phyloP scores from a whole-genome alignment of 2,888 invertebrate species.

The Resseliella maxima region DNA sequence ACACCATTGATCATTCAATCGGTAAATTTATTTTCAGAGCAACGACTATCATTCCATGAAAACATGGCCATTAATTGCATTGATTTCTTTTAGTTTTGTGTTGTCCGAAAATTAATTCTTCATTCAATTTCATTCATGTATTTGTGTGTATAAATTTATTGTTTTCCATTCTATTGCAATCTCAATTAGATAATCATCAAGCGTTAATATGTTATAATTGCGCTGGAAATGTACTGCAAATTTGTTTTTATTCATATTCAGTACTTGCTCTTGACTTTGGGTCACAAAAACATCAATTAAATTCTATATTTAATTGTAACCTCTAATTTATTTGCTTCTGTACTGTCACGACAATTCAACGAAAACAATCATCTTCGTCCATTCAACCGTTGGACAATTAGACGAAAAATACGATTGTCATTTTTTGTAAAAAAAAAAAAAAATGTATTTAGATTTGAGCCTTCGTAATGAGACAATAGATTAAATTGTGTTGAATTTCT shows the following conservation, averaged over 20 bases:
- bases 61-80: not conserved
- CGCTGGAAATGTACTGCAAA: not conserved
- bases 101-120: no score
- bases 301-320: slow-evolving; percentile 11
- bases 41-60: not conserved
- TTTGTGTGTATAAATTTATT: no score
- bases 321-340: slow-evolving; percentile 16
- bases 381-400: not conserved
- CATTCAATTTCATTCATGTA: not conserved
- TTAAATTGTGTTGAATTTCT: not conserved
- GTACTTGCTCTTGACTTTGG: slow-evolving; percentile 20
- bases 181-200: not conserved
- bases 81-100: not conserved
- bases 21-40: not conserved
- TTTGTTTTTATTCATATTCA: not conserved
- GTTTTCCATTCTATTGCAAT: no score
- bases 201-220: not conserved
- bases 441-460: not conserved
- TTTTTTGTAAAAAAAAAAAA: not conserved
- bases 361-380: not conserved
- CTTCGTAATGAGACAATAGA: slow-evolving; percentile 13
- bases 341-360: not conserved
- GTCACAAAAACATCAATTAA: not conserved
- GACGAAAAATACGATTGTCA: not conserved
- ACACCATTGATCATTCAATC: slow-evolving; percentile 7